A percentile compares a stretch with the other conserved stretches of the same genome.
Evolutionary conservation across 2,888 invertebrate species (phyloP).

Genomic region (Eucera pruinosa): DNA sequence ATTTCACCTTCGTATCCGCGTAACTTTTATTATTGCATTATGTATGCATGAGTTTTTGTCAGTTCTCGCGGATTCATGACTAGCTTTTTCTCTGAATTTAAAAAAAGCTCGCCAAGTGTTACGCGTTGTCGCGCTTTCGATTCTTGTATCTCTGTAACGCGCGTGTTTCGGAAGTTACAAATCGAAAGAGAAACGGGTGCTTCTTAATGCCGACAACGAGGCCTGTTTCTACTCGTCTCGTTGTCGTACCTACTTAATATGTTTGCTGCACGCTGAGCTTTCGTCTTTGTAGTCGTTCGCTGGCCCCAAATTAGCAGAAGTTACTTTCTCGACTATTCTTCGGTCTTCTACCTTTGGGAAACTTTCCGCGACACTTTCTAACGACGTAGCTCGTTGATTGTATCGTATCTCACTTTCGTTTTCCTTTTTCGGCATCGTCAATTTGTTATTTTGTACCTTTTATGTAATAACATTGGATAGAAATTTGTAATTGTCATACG

Average conservation of each 20-base stretch:
- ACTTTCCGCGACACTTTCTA: conserved; percentile 26
- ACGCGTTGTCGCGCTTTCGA: background rate
- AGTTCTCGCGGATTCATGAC: background rate
- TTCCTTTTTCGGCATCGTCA: background rate
- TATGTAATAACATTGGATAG: too few species aligned
- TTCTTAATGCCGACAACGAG: background rate
- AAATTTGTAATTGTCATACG: background rate
- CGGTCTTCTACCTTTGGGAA: background rate
- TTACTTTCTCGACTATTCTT: conserved; percentile 16
- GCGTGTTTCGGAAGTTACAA: background rate
- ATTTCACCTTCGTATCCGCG: background rate
- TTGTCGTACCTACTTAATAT: conserved; percentile 25
- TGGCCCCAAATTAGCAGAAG: conserved; percentile 19
- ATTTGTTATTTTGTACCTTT: background rate
- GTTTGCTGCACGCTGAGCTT: conserved; percentile 26
- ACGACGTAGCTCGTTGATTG: background rate
- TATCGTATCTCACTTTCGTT: background rate
- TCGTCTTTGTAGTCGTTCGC: conserved; percentile 7
- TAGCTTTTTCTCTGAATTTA: background rate
- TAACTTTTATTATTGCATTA: conserved; percentile 36
- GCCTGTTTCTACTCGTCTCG: conserved; percentile 17
- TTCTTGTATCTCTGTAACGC: background rate
- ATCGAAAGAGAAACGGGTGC: background rate
- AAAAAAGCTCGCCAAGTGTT: background rate
- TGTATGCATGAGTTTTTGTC: conserved; percentile 5